Percentiles rank a stretch among this genome's conserved stretches.
phyloP scores from a whole-genome alignment of 2,888 invertebrate genomes.

The Drosophila prostipennis region DNA sequence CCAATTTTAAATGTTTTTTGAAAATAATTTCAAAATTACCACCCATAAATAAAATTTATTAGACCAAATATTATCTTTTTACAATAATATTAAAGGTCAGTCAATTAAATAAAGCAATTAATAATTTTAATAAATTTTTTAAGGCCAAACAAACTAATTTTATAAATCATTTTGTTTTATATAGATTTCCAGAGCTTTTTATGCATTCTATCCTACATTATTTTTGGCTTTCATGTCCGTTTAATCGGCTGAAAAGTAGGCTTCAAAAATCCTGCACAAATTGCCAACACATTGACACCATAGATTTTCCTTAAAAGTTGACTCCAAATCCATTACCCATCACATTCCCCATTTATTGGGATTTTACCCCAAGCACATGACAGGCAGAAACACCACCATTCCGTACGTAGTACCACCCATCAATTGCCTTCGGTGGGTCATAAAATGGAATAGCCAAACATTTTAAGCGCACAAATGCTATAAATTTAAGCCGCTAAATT shows the following conservation, averaged over 20 bases:
- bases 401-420: conserved; percentile 2
- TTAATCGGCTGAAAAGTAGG: conserved; percentile 2
- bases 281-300: conserved; percentile 21
- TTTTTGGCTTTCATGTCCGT: not conserved
- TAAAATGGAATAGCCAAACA: conserved; percentile 67
- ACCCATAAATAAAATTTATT: too few relatives aligned
- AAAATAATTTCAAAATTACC: too few relatives aligned
- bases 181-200: not conserved
- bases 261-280: conserved; percentile 13
- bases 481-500: conserved; percentile 73
- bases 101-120: too few relatives aligned
- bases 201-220: not conserved
- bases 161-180: too few relatives aligned
- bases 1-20: too few relatives aligned
- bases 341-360: conserved; percentile 20
- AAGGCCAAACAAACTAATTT: too few relatives aligned
- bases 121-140: too few relatives aligned
- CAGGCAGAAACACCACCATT: conserved; percentile 13
- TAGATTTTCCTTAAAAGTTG: conserved; percentile 33
- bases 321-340: conserved; percentile 26
- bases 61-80: too few relatives aligned
- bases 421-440: conserved; percentile 40
- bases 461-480: conserved; percentile 68
- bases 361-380: conserved; percentile 9
- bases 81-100: too few relatives aligned